phyloP scores from a whole-genome alignment of 2,113 vertebrate genomes.

The Etia nguti region DNA sequence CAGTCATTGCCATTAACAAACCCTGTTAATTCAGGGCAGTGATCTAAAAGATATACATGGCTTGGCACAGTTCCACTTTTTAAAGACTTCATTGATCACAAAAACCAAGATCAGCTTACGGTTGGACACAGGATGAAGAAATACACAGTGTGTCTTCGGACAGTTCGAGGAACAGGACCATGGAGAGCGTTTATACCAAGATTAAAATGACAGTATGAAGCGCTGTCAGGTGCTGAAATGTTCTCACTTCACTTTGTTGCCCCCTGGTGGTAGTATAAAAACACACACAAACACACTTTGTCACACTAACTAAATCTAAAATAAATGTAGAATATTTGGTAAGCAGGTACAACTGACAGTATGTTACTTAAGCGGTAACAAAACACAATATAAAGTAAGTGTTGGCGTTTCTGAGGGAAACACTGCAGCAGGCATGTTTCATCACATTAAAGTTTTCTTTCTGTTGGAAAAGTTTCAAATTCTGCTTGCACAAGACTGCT shows the following conservation, averaged over 20 bases:
- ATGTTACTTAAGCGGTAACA: background rate
- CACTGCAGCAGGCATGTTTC: background rate
- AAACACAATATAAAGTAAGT: background rate
- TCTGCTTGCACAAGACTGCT: constrained; percentile 18
- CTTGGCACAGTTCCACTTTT: background rate
- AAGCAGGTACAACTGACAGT: rapidly evolving
- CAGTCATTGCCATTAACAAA: background rate
- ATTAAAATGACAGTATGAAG: background rate
- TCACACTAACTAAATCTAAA: background rate
- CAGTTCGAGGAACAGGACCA: background rate
- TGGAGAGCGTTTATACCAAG: background rate
- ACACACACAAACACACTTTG: background rate
- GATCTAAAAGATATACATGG: background rate
- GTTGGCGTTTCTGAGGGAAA: background rate
- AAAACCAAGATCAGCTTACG: background rate
- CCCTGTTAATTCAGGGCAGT: rapidly evolving
- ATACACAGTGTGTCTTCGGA: rapidly evolving
- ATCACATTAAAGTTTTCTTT: background rate
- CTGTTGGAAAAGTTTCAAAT: background rate
- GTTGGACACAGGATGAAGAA: background rate
- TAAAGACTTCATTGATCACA: background rate
- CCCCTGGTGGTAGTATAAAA: background rate
- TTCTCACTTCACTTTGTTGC: background rate
- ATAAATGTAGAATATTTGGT: background rate
- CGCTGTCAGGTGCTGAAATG: background rate